Conservation (phyloP, 2,113 vertebrate genomes). For the Sakesphorus luctuosus region DNA sequence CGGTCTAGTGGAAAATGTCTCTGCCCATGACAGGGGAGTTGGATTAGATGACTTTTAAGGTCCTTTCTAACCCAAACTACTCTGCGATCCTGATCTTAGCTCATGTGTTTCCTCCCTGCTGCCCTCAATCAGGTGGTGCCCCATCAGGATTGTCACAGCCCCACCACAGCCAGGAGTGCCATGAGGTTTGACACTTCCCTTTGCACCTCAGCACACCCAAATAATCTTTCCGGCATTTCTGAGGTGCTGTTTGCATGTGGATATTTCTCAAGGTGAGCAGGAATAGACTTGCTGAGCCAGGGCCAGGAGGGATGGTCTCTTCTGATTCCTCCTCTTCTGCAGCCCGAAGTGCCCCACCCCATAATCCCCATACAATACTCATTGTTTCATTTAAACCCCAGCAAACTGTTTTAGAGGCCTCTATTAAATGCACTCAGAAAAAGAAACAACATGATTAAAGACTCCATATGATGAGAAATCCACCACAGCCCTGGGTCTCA, state of each 20-base stretch:
- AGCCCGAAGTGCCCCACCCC: background rate
- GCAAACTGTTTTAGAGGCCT: background rate
- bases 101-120: rapidly evolving
- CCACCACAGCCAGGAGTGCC: rapidly evolving
- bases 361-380: background rate
- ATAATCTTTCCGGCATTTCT: background rate
- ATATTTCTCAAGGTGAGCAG: background rate
- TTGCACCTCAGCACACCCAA: rapidly evolving
- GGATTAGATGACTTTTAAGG: background rate
- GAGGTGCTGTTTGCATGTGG: rapidly evolving
- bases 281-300: background rate
- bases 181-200: rapidly evolving
- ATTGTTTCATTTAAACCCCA: background rate
- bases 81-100: too few species aligned
- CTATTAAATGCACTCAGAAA: background rate
- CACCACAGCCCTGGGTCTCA: background rate
- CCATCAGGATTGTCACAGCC: background rate
- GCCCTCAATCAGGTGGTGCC: background rate
- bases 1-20: background rate
- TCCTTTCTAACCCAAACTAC: background rate
- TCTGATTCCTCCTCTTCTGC: background rate
- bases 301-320: background rate
- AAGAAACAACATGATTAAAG: background rate
- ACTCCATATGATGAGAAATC: background rate
- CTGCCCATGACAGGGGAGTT: background rate